Percentiles rank a stretch among this genome's conserved stretches.
Evolutionary conservation across 2,113 vertebrate species (phyloP).

Genomic region (Neotoma lepida): DNA sequence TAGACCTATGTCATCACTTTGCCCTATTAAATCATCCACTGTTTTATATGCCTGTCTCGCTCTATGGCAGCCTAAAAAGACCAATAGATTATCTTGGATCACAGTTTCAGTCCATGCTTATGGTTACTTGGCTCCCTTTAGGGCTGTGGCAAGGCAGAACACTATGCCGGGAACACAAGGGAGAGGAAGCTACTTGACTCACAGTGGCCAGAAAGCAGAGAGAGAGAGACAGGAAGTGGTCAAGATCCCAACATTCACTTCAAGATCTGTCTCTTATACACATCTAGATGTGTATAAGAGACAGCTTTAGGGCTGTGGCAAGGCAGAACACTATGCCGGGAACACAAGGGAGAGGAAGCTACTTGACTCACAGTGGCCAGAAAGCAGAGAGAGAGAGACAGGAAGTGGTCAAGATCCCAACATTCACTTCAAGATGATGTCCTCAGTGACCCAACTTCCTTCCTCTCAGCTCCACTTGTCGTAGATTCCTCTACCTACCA

Average conservation of each 20-base stretch:
- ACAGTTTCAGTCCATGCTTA: neutral
- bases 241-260: too few species aligned
- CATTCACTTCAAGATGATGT: neutral
- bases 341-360: neutral
- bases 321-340: neutral
- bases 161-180: neutral
- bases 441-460: neutral
- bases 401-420: neutral
- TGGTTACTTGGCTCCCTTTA: neutral
- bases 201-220: neutral
- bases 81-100: neutral
- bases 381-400: neutral
- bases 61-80: neutral
- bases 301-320: neutral
- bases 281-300: too few species aligned
- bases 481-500: neutral
- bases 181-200: neutral
- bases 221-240: neutral
- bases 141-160: neutral
- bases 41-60: constrained; percentile 34
- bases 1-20: neutral
- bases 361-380: neutral
- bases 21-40: constrained; percentile 48
- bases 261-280: too few species aligned
- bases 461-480: neutral